Evolutionary conservation across 2,797 vertebrate species (phyloP).

Genomic region (Xerus rutilus): DNA sequence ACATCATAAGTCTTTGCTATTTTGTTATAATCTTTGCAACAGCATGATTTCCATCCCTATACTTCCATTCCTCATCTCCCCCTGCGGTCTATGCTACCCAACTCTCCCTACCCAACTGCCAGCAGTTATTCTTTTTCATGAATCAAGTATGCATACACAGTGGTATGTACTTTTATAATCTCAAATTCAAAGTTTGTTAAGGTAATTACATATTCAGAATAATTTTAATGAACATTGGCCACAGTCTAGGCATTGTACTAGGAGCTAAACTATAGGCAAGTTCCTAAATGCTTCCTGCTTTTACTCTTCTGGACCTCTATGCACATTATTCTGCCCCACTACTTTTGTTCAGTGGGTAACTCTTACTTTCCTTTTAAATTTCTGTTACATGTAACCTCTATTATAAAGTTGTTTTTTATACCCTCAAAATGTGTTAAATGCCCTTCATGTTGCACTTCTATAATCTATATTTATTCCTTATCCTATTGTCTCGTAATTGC

Average conservation of each 20-base stretch:
- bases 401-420: neutral
- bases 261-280: neutral
- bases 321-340: neutral
- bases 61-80: no score
- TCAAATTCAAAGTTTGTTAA: slow-evolving; percentile 27
- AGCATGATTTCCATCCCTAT: neutral
- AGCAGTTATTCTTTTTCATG: neutral
- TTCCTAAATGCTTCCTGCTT: neutral
- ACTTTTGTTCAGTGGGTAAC: neutral
- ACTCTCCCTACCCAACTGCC: no score
- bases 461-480: neutral
- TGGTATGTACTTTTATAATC: neutral
- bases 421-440: neutral
- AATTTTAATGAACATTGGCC: neutral
- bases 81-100: no score
- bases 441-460: neutral
- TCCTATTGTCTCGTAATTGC: neutral
- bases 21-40: slow-evolving; percentile 42
- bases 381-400: neutral
- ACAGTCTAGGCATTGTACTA: neutral
- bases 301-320: neutral
- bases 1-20: neutral
- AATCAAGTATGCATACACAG: neutral
- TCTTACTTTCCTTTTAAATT: neutral
- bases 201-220: neutral